These are phyloP conservation scores for Leptinotarsa lineolata DNA, from an alignment of 1,140 invertebrate genomes.

Conservation along the genomic window DNA sequence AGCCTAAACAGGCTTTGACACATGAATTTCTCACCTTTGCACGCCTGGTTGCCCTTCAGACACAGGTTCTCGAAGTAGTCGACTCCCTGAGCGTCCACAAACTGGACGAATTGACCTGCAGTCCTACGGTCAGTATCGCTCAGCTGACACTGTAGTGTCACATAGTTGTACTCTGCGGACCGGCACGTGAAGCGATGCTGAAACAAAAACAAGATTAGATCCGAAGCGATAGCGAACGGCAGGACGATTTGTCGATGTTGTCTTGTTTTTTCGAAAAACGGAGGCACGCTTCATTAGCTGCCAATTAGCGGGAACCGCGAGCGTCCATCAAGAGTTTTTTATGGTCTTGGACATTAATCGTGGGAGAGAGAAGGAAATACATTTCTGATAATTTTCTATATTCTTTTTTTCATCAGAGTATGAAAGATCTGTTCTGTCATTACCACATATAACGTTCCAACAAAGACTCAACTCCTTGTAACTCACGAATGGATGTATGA, in stretches of 20 bases:
- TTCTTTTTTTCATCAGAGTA: too few species aligned
- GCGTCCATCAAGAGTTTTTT: background rate
- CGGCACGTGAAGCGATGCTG: constrained; percentile 87
- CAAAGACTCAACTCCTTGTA: too few species aligned
- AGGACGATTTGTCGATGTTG: background rate
- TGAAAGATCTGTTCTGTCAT: too few species aligned
- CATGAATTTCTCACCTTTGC: constrained; percentile 52
- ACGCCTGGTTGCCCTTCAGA: constrained; percentile 82
- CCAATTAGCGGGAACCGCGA: constrained; percentile 11
- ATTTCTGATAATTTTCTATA: too few species aligned
- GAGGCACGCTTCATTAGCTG: constrained; percentile 5
- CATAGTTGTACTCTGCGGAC: constrained; percentile 92
- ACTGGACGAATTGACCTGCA: constrained; percentile 79
- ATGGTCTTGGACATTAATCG: too few species aligned
- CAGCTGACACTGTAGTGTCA: constrained; percentile 86
- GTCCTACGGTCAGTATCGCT: constrained; percentile 87
- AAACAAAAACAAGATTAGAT: constrained; percentile 44
- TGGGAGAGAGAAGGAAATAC: too few species aligned
- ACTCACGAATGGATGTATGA: too few species aligned
- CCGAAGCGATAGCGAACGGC: background rate
- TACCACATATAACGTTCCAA: too few species aligned
- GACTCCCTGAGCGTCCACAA: constrained; percentile 86
- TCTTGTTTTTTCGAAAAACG: background rate
- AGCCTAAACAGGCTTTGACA: too few species aligned
- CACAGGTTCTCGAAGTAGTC: constrained; percentile 97